Base-by-base conservation (phyloP, 2,888 invertebrate species). In the Andrena bucephala region DNA sequence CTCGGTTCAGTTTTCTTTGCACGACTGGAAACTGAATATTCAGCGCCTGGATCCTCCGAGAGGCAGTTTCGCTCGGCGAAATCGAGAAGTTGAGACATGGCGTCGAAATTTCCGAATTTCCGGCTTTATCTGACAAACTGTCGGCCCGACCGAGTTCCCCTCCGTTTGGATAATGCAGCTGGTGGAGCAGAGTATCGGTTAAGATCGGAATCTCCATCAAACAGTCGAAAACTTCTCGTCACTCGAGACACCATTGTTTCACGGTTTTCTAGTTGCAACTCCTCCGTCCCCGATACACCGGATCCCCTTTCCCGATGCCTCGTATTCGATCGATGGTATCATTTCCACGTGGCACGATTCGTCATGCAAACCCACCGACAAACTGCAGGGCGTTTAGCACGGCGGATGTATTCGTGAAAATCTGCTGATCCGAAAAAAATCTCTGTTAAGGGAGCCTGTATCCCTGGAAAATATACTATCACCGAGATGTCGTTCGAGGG, bases 81-180 rank as follows among this genome's bases (percentile, higher is more conserved):
- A 54, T 67, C 27, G 29, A 10, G 57, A 36, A 78, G 48, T 85
- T 63, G 54, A 50, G 57, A 42, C 68, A 69, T 59, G 59, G 63
- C 62, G 72, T 52, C 50, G 75, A 72, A 85, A 76, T 82, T 82
- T 74, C 77, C 62, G 42, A 63, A 36, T 57, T 72, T 72, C 69
- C 13, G 66, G 52, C 73, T 77, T 60, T 57, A 70, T 73, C 59
- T 29, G 75, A 71, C 50, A 59, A 67, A 85, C 59, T 65, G 48
- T 54, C 66, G 33, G 52, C 13, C 27, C 63, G 24, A 27, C 36
- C 24, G 29, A 69, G 48, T 71, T 57, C 54, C 20, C 42, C 54
- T 36, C 29, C 60, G 52, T 68, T 83, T 66, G 50, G 83, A 83
- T 83, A 80, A 87, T 73, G 57, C 59, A 24, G 68, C 57, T 24